phyloP scores from a whole-genome alignment of 30 jellyfish, hydroid and myxozoan species.

The Turritopsis rubra region DNA sequence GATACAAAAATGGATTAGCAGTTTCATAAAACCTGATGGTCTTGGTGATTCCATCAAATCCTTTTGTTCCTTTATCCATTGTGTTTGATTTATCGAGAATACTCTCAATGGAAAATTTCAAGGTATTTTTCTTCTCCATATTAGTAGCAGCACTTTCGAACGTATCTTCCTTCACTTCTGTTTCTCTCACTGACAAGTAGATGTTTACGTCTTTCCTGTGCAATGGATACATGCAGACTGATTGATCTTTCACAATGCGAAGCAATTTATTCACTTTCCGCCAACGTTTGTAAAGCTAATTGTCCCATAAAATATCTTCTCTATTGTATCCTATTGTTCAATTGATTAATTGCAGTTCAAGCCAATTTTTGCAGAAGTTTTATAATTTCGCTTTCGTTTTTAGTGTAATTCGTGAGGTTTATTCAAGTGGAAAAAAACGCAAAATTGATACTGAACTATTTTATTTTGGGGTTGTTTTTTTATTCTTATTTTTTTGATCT shows the following conservation, averaged over 20 bases:
- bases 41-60: conserved; percentile 7
- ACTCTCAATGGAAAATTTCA: conserved; percentile 7
- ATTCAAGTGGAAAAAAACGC: too few species aligned
- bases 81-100: conserved; percentile 9
- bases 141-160: background rate
- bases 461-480: too few species aligned
- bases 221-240: background rate
- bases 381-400: background rate
- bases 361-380: background rate
- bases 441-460: too few species aligned
- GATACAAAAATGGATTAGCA: conserved; percentile 9
- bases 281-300: background rate
- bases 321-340: background rate
- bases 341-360: background rate
- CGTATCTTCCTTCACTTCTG: background rate
- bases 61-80: background rate
- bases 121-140: background rate
- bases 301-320: background rate
- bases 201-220: background rate
- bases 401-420: too few species aligned
- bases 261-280: background rate
- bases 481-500: too few species aligned
- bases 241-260: background rate
- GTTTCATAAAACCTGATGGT: background rate
- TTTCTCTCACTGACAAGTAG: too few species aligned